Base-by-base conservation (phyloP, 2,113 vertebrate species). In the Cyrtonyx montezumae region DNA sequence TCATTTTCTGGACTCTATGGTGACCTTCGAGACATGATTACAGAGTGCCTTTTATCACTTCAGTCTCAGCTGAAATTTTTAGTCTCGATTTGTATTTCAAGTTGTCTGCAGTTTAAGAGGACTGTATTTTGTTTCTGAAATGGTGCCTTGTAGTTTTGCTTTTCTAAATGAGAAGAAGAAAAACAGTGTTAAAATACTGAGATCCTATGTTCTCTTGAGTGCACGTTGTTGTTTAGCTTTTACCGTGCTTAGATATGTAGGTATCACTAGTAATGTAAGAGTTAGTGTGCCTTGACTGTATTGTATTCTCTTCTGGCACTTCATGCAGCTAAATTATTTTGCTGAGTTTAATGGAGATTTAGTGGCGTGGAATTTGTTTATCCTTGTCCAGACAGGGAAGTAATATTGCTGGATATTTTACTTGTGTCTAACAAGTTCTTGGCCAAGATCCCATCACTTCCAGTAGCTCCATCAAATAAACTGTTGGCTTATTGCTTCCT, bases 141-240 rank as follows among this genome's bases (percentile, higher is more conserved):
- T 1, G 9, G 9, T 81, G 62, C 22, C 83, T 65, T 34, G 9
- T 86, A 86, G 58, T 71, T 11, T 23, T 58, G 8, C 61, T 17
- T 73, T 79, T 80, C 80, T 94, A 45, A 74, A 76, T 56, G 26
- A 88, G 17, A 37, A 25, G 68, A 8, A 42, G 53, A 88, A 69
- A 76, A 9, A 5, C 11, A 43, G 0, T 43, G 13, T 32, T 68
- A 69, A 1, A 36, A 45, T 75, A 1, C 0, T 28, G 5, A 22
- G 67, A 37, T 32, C 18, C 28, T 3, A 4, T 63, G 9, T 11
- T 7, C 5, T 19, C 17, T 67, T 34, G 69, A 6, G 10, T 78
- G 9, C 43, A 11, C 63, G 6, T 71, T 79, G 43, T 2, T 8
- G 7, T 68, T 12, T 10, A 32, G 9, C 4, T 0, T 15, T 88